Evolutionary conservation across 2,888 invertebrate genomes (phyloP).

Genomic region (Phyllotreta cruciferae): DNA sequence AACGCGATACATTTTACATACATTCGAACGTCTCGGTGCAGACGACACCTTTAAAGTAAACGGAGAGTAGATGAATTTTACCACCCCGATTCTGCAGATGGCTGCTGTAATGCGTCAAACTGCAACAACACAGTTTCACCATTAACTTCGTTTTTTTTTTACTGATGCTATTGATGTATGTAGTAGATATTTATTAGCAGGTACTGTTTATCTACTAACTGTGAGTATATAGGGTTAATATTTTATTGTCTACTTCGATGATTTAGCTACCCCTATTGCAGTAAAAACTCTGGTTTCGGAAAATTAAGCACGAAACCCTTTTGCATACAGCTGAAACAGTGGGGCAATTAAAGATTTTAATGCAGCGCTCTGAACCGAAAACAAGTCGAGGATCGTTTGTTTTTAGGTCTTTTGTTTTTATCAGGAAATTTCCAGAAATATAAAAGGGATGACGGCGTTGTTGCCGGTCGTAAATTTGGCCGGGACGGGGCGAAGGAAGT

Average conservation of each 20-base stretch:
- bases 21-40: conserved; percentile 38
- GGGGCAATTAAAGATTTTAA: conserved; percentile 46
- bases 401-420: conserved; percentile 43
- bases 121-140: too few species aligned
- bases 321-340: conserved; percentile 41
- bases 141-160: too few species aligned
- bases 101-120: too few species aligned
- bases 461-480: conserved; percentile 47
- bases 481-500: conserved; percentile 41
- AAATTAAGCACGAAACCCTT: conserved; percentile 35
- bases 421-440: conserved; percentile 34
- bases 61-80: conserved; percentile 36
- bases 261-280: neutral
- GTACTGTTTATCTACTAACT: too few species aligned
- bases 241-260: too few species aligned
- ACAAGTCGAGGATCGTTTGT: conserved; percentile 40
- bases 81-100: too few species aligned
- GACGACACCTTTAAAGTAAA: conserved; percentile 42
- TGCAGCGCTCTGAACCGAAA: conserved; percentile 35
- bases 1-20: conserved; percentile 39
- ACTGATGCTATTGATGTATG: too few species aligned
- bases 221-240: too few species aligned
- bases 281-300: conserved; percentile 28
- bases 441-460: conserved; percentile 45
- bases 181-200: too few species aligned